phyloP scores from a whole-genome alignment of 2,113 vertebrate species.

The Ophthalmolycus amberensis region DNA sequence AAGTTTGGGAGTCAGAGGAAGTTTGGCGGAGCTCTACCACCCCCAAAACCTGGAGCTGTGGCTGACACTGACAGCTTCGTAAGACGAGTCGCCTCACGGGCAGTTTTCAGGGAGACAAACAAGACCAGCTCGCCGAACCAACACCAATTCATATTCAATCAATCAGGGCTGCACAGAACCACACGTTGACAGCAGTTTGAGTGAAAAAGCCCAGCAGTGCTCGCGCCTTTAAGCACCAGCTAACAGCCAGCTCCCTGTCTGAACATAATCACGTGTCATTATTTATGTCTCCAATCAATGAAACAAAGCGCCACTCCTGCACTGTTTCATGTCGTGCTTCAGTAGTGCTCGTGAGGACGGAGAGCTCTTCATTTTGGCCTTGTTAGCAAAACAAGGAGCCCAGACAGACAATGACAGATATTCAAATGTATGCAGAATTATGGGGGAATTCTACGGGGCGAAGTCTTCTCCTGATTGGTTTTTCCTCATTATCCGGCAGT shows the following conservation, averaged over 20 bases:
- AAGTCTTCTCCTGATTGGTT: slow-evolving; percentile 55
- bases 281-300: slow-evolving; percentile 69
- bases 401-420: slow-evolving; percentile 52
- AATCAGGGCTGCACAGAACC: slow-evolving; percentile 40
- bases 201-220: slow-evolving; percentile 61
- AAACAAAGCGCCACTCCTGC: slow-evolving; percentile 55
- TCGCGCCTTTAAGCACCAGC: slow-evolving; percentile 49
- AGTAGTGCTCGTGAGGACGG: slow-evolving; percentile 1
- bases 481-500: slow-evolving; percentile 59
- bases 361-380: slow-evolving; percentile 58
- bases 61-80: slow-evolving; percentile 51
- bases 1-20: slow-evolving; percentile 45
- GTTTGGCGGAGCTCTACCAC: slow-evolving; percentile 25
- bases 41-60: slow-evolving; percentile 24
- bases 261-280: slow-evolving; percentile 66
- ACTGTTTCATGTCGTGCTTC: slow-evolving; percentile 42
- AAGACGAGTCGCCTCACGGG: slow-evolving; percentile 33
- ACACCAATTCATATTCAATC: slow-evolving; percentile 63
- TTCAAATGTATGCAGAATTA: slow-evolving; percentile 56
- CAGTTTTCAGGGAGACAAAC: slow-evolving; percentile 41
- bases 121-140: slow-evolving; percentile 19
- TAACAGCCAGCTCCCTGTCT: slow-evolving; percentile 61
- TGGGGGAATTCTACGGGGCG: slow-evolving; percentile 18
- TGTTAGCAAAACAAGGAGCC: slow-evolving; percentile 46
- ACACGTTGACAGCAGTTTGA: slow-evolving; percentile 54